A percentile compares a stretch with the other conserved stretches of the same genome.
These are phyloP conservation scores for Poecile montanus DNA, from an alignment of 2,797 vertebrate species.

Conservation along the genomic window DNA sequence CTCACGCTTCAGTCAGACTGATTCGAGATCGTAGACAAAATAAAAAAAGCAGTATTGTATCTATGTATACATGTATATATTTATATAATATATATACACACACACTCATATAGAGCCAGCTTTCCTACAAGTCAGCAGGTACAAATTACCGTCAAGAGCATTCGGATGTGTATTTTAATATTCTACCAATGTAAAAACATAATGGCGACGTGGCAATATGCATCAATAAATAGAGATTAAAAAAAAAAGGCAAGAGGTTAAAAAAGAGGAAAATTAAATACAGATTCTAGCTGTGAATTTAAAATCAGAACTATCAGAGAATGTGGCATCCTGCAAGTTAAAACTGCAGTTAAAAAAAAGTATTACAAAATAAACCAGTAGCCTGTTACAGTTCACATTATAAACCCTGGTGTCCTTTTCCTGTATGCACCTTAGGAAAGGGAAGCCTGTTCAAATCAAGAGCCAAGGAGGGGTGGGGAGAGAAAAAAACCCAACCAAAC, in stretches of 20 bases:
- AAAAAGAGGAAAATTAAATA: slow-evolving; percentile 76
- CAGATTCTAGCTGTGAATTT: slow-evolving; percentile 70
- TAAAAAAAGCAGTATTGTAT: slow-evolving; percentile 73
- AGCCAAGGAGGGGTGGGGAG: not conserved
- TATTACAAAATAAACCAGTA: slow-evolving; percentile 70
- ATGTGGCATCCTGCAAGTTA: slow-evolving; percentile 69
- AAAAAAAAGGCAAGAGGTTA: slow-evolving; percentile 60
- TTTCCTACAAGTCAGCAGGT: slow-evolving; percentile 78
- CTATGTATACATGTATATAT: slow-evolving; percentile 74
- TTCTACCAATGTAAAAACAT: slow-evolving; percentile 69
- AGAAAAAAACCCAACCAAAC: not conserved
- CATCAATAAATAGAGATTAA: slow-evolving; percentile 80
- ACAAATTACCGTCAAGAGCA: slow-evolving; percentile 68
- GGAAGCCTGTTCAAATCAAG: slow-evolving; percentile 62
- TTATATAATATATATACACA: slow-evolving; percentile 74
- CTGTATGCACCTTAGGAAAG: slow-evolving; percentile 58
- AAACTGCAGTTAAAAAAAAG: slow-evolving; percentile 63
- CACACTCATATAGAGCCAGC: slow-evolving; percentile 69
- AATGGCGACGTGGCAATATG: slow-evolving; percentile 62
- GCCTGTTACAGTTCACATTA: slow-evolving; percentile 78
- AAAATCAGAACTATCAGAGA: slow-evolving; percentile 66
- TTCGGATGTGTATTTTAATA: slow-evolving; percentile 71
- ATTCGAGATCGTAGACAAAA: slow-evolving; percentile 51
- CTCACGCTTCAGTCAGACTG: slow-evolving; percentile 66
- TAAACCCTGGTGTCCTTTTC: slow-evolving; percentile 65